phyloP scores from a whole-genome alignment of 2,113 vertebrate species.

The Elanoides forficatus region DNA sequence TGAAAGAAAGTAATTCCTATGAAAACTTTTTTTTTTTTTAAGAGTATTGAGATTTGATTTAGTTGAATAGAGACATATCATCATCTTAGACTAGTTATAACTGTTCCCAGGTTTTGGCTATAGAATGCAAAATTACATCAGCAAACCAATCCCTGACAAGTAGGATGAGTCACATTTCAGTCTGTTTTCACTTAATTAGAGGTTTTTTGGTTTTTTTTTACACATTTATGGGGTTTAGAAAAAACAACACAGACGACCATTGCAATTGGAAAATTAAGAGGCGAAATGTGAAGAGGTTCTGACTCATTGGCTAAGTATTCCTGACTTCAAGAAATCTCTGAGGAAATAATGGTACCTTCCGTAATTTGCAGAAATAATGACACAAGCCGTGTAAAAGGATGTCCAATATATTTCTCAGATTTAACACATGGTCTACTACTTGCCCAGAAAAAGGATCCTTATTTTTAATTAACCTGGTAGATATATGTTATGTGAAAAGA shows the following conservation, averaged over 20 bases:
- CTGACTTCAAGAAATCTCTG: not conserved
- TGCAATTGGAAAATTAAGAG: conserved; percentile 52
- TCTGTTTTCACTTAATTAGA: conserved; percentile 65
- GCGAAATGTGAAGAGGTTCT: conserved; percentile 57
- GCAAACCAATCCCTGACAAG: conserved; percentile 29
- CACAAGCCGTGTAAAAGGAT: not conserved
- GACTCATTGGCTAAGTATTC: conserved; percentile 48
- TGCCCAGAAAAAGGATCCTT: not conserved
- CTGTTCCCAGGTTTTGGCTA: conserved; percentile 26
- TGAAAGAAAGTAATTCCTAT: not conserved
- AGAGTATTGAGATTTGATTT: conserved; percentile 1
- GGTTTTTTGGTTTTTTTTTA: conserved; percentile 10
- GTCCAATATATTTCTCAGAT: not conserved
- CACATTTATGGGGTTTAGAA: conserved; percentile 36
- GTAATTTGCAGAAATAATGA: not conserved
- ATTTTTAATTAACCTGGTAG: not conserved
- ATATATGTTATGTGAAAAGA: not conserved
- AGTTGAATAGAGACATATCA: not conserved
- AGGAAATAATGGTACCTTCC: not conserved
- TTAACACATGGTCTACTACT: not conserved
- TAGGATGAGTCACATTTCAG: conserved; percentile 59
- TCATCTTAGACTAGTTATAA: conserved; percentile 5
- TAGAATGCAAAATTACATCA: conserved; percentile 51
- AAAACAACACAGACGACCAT: conserved; percentile 24
- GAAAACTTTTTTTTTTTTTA: not conserved